Percentiles rank a stretch among this genome's conserved stretches.
Evolutionary conservation across 2,797 vertebrate species (phyloP).

Genomic region (Harpagifer antarcticus): DNA sequence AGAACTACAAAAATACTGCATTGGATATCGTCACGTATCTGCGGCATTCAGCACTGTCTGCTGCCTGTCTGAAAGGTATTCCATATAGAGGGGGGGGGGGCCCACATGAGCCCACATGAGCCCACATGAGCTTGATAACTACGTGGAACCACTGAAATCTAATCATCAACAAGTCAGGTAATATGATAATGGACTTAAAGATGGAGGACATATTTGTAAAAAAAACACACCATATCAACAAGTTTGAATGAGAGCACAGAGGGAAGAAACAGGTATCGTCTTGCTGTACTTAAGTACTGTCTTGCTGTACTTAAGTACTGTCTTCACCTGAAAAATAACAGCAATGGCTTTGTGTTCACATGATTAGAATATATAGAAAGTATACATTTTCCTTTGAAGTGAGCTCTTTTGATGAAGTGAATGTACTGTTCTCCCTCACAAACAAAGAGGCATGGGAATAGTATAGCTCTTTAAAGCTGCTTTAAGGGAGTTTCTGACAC

Average conservation of each 20-base stretch:
- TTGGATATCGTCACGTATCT: slow-evolving; percentile 35
- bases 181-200: slow-evolving; percentile 23
- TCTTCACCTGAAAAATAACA: background rate
- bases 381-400: background rate
- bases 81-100: background rate
- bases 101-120: background rate
- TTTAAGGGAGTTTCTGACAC: background rate
- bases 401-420: background rate
- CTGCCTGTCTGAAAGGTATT: slow-evolving; percentile 32
- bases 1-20: slow-evolving; percentile 37
- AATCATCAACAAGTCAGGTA: slow-evolving; percentile 32
- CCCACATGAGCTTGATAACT: background rate
- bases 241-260: background rate
- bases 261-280: background rate
- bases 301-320: background rate
- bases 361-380: background rate
- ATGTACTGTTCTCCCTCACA: background rate
- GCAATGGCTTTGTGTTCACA: background rate
- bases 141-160: slow-evolving; percentile 25
- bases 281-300: no score
- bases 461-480: no score
- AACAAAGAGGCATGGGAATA: background rate
- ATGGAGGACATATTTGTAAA: slow-evolving; percentile 12
- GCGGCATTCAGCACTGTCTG: slow-evolving; percentile 40
- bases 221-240: slow-evolving; percentile 14